These are phyloP conservation scores for Trachymyrmex septentrionalis DNA, from an alignment of 1,140 invertebrate species.

Conservation along the genomic window DNA sequence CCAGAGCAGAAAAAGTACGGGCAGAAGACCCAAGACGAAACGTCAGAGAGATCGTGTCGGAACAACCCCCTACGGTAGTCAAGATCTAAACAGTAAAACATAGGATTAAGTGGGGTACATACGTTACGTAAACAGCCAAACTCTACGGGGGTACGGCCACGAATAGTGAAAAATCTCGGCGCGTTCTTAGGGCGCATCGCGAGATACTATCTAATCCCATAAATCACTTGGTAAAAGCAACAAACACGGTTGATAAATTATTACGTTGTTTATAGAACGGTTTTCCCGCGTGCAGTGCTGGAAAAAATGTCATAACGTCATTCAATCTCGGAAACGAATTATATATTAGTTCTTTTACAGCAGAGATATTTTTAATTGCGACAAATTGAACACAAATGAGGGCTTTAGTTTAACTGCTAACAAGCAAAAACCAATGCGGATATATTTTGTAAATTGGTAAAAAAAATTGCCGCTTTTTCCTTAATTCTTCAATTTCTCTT, in stretches of 20 bases:
- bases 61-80: slow-evolving; percentile 78
- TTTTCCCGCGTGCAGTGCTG: neutral
- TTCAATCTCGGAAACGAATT: neutral
- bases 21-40: slow-evolving; percentile 45
- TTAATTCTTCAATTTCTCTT: neutral
- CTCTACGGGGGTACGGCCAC: slow-evolving; percentile 64
- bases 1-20: slow-evolving; percentile 35
- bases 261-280: neutral
- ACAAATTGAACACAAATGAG: neutral
- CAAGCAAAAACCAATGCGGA: neutral
- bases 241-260: slow-evolving; percentile 19
- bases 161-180: slow-evolving; percentile 72
- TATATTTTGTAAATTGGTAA: slow-evolving; percentile 13
- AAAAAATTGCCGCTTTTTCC: neutral
- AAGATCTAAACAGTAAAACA: slow-evolving; percentile 79
- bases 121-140: slow-evolving; percentile 72
- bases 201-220: slow-evolving; percentile 37
- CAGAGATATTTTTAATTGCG: neutral
- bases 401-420: neutral
- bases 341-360: neutral
- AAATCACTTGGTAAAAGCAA: slow-evolving; percentile 39
- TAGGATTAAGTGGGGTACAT: slow-evolving; percentile 77
- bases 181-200: slow-evolving; percentile 20
- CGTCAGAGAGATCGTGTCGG: slow-evolving; percentile 70
- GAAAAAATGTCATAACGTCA: slow-evolving; percentile 1